Base-by-base conservation (phyloP, 1,140 invertebrate genomes). In the Proctacanthus coquilletti region DNA sequence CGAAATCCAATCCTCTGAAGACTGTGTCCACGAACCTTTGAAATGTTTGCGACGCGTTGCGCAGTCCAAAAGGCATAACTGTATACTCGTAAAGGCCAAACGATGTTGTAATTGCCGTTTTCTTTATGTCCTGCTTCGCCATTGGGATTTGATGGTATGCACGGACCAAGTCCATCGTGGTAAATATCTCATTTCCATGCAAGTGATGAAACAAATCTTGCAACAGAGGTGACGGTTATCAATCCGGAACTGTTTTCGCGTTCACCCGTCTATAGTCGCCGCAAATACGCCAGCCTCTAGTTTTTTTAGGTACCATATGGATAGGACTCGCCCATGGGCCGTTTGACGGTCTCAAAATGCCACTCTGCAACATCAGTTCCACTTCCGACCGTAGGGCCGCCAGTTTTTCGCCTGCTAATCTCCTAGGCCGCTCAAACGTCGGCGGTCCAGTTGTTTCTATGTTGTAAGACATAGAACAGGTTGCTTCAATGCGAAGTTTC, bases 191-290 rank as follows among this genome's bases (percentile, higher is more conserved):
- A 8, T 47, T 34, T 2, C 49, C 55, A n/a, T 25, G 23, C 6
- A 25, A n/a, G n/a, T 8, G 23, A n/a, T 6, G 23, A 25, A 25
- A 25, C 6, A 25, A n/a, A 25, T 31, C 27, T 18, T 31, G 2
- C 3, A 40, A 18, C 14, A 9, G 25, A 25, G 25, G 10, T 18
- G 14, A 11, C 15, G 33, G n/a, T 3, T 20, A 21, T 21, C n/a
- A 10, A 35, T 25, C 14, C 18, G 25, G 37, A 13, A 9, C 15
- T 5, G 58, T 67, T 5, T 48, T 14, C 1, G 43, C 21, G 42
- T 70, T 71, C 1, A 69, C 39, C n/a, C 34, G 19, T 9, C 61
- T 41, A 40, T 63, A 70, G 45, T 69, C 65, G 0, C 64, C 58
- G 39, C 53, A 61, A 1, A 54, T 48, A 3, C 63, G 39, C 45